These are phyloP conservation scores for Pampus argenteus DNA, from an alignment of 2,797 vertebrate species.

Conservation along the genomic window DNA sequence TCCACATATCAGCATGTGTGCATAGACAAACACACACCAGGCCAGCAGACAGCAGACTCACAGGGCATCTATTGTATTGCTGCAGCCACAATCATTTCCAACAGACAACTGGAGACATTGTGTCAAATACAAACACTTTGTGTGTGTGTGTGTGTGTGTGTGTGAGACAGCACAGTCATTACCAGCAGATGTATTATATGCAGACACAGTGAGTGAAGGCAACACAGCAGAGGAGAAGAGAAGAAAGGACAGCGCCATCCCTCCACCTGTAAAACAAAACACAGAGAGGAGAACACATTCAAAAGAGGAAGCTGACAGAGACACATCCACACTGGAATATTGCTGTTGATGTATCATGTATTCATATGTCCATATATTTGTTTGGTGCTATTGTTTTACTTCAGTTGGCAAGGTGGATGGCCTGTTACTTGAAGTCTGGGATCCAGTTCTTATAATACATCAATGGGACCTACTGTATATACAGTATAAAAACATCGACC, in stretches of 20 bases:
- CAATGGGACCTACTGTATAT: too few relatives aligned
- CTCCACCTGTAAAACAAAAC: slow-evolving; percentile 68
- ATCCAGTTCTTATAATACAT: too few relatives aligned
- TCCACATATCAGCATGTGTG: slow-evolving; percentile 2
- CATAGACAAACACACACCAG: slow-evolving; percentile 1
- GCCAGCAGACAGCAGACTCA: slow-evolving; percentile 3
- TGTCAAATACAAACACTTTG: slow-evolving; percentile 32
- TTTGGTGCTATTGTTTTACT: background rate
- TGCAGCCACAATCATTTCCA: background rate
- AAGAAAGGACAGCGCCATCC: slow-evolving; percentile 67
- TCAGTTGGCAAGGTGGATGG: too few relatives aligned
- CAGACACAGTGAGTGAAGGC: slow-evolving; percentile 59
- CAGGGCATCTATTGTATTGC: background rate
- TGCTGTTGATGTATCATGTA: background rate
- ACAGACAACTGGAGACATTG: slow-evolving; percentile 5
- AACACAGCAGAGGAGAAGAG: slow-evolving; percentile 53
- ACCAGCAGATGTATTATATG: slow-evolving; percentile 80
- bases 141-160: background rate
- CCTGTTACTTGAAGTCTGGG: too few relatives aligned
- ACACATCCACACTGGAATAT: background rate
- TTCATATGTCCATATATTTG: background rate
- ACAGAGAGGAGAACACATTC: slow-evolving; percentile 16
- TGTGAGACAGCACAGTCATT: slow-evolving; percentile 46
- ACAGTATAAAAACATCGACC: too few relatives aligned
- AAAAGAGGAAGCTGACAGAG: slow-evolving; percentile 1